Evolutionary conservation across 92 coral and sea anemone species (phyloP).

Genomic region (Porites evermanni): DNA sequence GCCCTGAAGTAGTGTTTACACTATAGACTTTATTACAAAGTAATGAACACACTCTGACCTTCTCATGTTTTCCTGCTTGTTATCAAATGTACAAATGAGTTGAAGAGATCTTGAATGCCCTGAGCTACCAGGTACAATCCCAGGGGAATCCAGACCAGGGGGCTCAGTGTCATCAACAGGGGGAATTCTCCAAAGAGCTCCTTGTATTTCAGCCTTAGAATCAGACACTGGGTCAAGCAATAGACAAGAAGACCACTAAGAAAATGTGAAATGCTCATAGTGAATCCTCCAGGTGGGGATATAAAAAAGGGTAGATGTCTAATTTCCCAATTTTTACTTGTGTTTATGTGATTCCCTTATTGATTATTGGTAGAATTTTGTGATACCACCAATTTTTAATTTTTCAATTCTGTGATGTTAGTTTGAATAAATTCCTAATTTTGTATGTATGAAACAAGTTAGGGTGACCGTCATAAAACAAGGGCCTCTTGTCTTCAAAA

Average conservation of each 20-base stretch:
- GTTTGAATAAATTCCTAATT: no score
- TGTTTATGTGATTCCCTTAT: no score
- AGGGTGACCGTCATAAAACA: no score
- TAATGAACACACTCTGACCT: slow-evolving; percentile 59
- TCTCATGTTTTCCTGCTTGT: slow-evolving; percentile 84
- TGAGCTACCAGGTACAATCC: slow-evolving; percentile 72
- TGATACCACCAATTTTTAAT: no score
- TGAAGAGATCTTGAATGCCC: slow-evolving; percentile 87
- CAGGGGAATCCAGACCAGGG: slow-evolving; percentile 93
- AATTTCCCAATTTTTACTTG: no score
- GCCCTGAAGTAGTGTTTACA: not conserved
- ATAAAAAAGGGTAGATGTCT: not conserved
- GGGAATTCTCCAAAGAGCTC: slow-evolving; percentile 96
- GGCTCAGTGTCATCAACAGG: slow-evolving; percentile 97
- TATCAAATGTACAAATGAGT: slow-evolving; percentile 84
- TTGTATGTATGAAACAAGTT: no score
- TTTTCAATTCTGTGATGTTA: no score
- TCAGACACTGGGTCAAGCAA: slow-evolving; percentile 67
- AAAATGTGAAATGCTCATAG: not conserved
- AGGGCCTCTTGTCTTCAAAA: no score
- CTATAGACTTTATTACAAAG: not conserved
- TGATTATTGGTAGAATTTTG: no score
- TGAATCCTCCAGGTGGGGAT: no score
- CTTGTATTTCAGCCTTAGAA: slow-evolving; percentile 90
- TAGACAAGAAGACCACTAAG: not conserved